These are phyloP conservation scores for Chlamydotis undulata DNA, from an alignment of 2,113 vertebrate genomes.

Conservation along the genomic window DNA sequence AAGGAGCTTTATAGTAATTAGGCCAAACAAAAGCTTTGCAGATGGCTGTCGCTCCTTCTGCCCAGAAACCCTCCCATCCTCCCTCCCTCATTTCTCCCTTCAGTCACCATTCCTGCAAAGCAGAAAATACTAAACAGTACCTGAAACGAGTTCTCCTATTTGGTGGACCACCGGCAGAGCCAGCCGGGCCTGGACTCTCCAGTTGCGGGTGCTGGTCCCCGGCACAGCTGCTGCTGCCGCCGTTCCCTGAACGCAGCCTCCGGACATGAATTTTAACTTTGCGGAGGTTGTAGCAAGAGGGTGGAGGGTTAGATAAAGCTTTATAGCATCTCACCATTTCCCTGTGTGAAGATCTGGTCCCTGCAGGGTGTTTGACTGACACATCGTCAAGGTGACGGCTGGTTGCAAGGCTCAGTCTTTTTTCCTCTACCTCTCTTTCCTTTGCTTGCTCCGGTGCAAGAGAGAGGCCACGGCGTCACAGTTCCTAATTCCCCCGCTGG, in stretches of 20 bases:
- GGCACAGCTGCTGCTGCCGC: conserved; percentile 63
- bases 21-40: conserved; percentile 74
- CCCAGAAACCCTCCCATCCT: conserved; percentile 1
- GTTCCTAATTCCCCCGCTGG: conserved; percentile 56
- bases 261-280: conserved; percentile 84
- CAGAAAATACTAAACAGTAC: conserved; percentile 70
- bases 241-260: conserved; percentile 73
- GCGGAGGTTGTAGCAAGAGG: conserved; percentile 81
- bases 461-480: conserved; percentile 62
- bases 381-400: conserved; percentile 79
- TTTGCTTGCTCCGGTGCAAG: conserved; percentile 61
- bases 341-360: conserved; percentile 79
- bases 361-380: conserved; percentile 82
- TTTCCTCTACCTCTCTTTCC: conserved; percentile 68
- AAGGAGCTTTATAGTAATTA: conserved; percentile 74
- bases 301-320: conserved; percentile 74
- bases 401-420: conserved; percentile 58
- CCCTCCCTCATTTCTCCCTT: background rate
- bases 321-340: conserved; percentile 93
- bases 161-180: conserved; percentile 45
- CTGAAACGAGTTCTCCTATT: conserved; percentile 83
- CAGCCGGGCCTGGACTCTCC: conserved; percentile 59
- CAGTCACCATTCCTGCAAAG: background rate
- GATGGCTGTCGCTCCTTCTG: background rate
- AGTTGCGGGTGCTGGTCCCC: conserved; percentile 65